phyloP scores from a whole-genome alignment of 2,113 vertebrate genomes.

The Pedionomus torquatus region DNA sequence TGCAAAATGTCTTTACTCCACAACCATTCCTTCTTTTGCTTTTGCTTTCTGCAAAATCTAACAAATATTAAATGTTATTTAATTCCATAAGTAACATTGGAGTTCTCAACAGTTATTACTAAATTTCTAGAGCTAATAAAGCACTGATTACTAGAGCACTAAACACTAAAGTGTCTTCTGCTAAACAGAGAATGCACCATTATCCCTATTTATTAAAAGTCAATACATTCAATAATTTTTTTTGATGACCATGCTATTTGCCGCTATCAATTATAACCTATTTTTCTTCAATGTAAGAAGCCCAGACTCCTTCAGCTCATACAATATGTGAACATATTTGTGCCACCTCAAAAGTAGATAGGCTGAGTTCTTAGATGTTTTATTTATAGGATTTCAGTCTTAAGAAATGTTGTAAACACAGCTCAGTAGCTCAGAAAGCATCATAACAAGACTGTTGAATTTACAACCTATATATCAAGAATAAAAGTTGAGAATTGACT shows the following conservation, averaged over 20 bases:
- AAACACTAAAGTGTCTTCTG: too few species aligned
- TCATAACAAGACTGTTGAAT: neutral
- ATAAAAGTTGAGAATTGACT: neutral
- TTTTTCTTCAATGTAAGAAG: neutral
- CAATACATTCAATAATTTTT: neutral
- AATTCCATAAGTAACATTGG: neutral
- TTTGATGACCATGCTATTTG: neutral
- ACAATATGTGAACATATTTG: neutral
- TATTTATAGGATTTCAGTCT: slow-evolving; percentile 23
- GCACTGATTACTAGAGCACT: too few species aligned
- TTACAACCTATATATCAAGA: neutral
- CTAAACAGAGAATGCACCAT: neutral
- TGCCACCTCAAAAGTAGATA: slow-evolving; percentile 4
- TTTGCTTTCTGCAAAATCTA: neutral
- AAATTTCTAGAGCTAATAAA: neutral
- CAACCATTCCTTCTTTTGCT: neutral
- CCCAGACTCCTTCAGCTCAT: neutral
- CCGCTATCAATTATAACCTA: neutral
- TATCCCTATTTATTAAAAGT: neutral
- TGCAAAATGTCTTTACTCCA: neutral
- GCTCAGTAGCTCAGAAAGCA: neutral
- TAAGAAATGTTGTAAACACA: slow-evolving; percentile 26
- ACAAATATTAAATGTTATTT: neutral
- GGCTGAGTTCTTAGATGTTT: slow-evolving; percentile 12
- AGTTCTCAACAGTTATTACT: neutral